Evolutionary conservation across 2,797 vertebrate species (phyloP), one percentile per base, ranked within the genome.

Genomic region (Danio choprae): DNA sequence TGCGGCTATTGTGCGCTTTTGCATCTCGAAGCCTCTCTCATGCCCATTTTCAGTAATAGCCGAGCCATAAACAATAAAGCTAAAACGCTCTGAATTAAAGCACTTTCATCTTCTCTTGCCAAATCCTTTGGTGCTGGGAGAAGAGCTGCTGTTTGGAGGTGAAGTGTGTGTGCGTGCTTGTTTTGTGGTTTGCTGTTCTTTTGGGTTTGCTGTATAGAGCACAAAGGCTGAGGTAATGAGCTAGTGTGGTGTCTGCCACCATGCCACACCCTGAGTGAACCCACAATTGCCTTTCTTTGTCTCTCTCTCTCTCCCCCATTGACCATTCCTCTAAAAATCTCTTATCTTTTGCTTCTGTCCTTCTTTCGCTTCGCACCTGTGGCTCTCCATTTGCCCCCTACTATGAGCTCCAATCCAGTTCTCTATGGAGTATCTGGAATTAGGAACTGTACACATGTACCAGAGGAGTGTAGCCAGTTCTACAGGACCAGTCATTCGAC

Each of bases 211-310:
- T 68, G 84, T 86, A 87, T 58, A 84, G 74, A 86, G 85, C 91
- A 91, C 88, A 92, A 92, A 90, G 87, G 82, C 87, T 87, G 89
- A 89, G 91, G 92, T 90, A 91, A 93, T 90, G 88, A 91, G 86
- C 86, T 69, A 77, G 81, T 71, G 84, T 83, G 86, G 87, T 86
- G 89, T 88, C 79, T 71, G 76, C 67, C 36, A 79, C 72, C 65
- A 60, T 11, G 65, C 83, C 83, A 87, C 85, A 70, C 77, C 65
- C 64, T 82, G 85, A 85, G 81, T 85, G 84, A 84, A 80, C 84
- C 81, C 4, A 48, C 48, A 43, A 9, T 59, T 79, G 51, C 36
- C 76, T 46, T 43, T 18, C 67, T 67, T 80, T 77, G 72, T 16
- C 38, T 48, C 60, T 48, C 36, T 36, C 40, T 76, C 60, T 58